Evolutionary conservation across 2,888 invertebrate genomes (phyloP).

Genomic region (Nephrotoma appendiculata): DNA sequence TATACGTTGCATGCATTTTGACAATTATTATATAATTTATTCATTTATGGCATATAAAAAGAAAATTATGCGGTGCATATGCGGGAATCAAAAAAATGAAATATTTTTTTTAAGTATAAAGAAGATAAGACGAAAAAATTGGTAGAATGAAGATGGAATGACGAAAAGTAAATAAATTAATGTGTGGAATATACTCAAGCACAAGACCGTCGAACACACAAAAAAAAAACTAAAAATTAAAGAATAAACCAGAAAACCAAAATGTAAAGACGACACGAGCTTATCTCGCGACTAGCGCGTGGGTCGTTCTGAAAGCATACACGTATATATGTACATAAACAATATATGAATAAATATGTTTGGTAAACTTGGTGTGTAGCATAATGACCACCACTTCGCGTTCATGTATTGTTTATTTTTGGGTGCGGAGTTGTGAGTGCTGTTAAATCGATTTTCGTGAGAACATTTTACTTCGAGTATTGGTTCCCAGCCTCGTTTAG

Average conservation of each 20-base stretch:
- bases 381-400: not conserved
- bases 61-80: not conserved
- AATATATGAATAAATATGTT: not conserved
- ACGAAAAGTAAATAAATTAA: not conserved
- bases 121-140: not conserved
- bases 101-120: not conserved
- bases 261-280: slow-evolving; percentile 1
- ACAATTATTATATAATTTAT: not conserved
- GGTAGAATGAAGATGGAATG: not conserved
- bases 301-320: not conserved
- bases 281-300: slow-evolving; percentile 7
- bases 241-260: not conserved
- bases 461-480: not conserved
- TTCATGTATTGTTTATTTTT: not conserved
- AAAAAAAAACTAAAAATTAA: not conserved
- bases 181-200: not conserved
- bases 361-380: not conserved
- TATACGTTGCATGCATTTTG: not conserved
- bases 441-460: not conserved
- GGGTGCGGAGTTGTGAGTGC: not conserved
- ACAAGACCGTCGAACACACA: not conserved
- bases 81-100: not conserved
- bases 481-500: not conserved
- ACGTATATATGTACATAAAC: not conserved
- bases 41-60: not conserved